Conservation (phyloP, 2,113 vertebrate genomes). For the Micromys minutus region DNA sequence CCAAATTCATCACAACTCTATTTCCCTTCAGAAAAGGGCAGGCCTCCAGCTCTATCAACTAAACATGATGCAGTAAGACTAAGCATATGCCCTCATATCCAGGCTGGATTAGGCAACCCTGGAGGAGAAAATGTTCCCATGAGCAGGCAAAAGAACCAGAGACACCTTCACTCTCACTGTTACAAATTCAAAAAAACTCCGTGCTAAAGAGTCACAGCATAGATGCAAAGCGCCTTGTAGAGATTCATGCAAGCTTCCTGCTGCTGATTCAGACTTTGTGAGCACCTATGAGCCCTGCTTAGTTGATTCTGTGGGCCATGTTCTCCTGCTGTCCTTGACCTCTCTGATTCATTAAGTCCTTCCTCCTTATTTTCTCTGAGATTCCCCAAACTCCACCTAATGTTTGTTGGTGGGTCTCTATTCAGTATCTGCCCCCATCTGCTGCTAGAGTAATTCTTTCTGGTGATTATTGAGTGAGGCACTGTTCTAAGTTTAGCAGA, state of each 20-base stretch:
- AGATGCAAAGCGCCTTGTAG: neutral
- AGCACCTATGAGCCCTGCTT: neutral
- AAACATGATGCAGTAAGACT: neutral
- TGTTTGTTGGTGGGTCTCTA: neutral
- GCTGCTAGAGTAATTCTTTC: neutral
- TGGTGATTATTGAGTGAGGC: neutral
- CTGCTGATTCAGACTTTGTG: neutral
- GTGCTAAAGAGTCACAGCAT: neutral
- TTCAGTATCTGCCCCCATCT: neutral
- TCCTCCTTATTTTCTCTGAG: neutral
- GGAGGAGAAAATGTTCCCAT: neutral
- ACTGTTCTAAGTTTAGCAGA: neutral
- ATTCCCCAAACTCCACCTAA: neutral
- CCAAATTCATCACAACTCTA: too few species aligned
- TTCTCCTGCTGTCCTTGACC: neutral
- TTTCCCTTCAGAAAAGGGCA: neutral
- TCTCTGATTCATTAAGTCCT: neutral
- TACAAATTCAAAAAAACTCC: neutral
- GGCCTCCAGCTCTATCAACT: neutral
- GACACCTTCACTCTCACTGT: neutral
- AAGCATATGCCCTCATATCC: neutral
- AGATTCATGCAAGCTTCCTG: neutral
- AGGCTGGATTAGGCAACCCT: neutral
- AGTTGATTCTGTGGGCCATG: neutral
- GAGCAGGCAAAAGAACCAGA: neutral